Conservation (phyloP, 92 coral and sea anemone species). For the Pocillopora meandrina region DNA sequence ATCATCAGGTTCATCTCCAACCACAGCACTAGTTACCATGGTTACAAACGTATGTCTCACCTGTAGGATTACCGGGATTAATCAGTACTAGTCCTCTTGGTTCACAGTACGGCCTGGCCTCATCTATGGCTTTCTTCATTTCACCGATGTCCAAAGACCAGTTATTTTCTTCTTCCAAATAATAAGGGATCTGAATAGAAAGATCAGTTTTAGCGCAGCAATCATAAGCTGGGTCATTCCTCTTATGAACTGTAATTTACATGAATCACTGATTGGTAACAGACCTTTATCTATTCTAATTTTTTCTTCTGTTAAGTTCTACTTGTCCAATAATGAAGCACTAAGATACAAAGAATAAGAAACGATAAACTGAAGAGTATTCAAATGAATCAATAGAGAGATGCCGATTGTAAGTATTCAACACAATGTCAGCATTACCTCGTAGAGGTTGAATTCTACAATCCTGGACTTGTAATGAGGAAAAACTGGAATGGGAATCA, state of each 20-base stretch:
- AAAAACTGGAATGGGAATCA: conserved; percentile 70
- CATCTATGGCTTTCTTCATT: conserved; percentile 67
- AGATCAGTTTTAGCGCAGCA: neutral
- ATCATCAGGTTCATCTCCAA: no score
- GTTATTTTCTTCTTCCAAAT: conserved; percentile 78
- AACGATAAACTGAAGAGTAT: neutral
- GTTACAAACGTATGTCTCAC: conserved; percentile 23
- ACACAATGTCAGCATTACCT: conserved; percentile 23
- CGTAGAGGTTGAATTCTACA: conserved; percentile 52
- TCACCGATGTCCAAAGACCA: conserved; percentile 76
- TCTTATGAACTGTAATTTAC: no score
- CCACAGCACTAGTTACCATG: no score
- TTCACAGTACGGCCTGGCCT: conserved; percentile 69
- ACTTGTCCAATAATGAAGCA: no score
- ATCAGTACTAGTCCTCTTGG: conserved; percentile 77
- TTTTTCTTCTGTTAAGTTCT: no score
- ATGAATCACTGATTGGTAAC: no score
- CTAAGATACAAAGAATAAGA: neutral
- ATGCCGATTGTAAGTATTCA: no score
- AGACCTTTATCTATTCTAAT: no score
- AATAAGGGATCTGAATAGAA: conserved; percentile 65
- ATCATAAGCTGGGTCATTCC: no score
- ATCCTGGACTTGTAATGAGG: conserved; percentile 53
- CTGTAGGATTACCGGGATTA: conserved; percentile 90
- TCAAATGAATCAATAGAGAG: no score